A percentile compares a stretch with the other conserved stretches of the same genome.
These are phyloP conservation scores for Psix sp. DNA, from an alignment of 1,140 invertebrate species.

Conservation along the genomic window DNA sequence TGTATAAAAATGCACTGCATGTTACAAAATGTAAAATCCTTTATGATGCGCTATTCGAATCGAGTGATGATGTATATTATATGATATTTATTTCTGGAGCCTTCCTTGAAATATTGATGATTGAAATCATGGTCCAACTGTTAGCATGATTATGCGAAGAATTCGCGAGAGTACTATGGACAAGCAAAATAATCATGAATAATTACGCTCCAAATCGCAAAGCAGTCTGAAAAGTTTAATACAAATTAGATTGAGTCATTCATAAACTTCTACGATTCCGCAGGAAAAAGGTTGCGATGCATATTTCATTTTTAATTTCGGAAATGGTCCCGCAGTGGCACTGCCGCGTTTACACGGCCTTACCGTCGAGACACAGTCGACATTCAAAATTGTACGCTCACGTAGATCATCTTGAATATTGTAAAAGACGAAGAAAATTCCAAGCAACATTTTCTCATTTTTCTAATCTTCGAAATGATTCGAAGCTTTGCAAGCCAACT, in stretches of 20 bases:
- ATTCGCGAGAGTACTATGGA: too few species aligned
- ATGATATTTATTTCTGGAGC: too few species aligned
- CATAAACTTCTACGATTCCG: constrained; percentile 38
- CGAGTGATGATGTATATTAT: too few species aligned
- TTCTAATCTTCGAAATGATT: neutral
- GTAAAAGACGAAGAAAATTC: constrained; percentile 18
- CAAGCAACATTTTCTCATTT: constrained; percentile 13
- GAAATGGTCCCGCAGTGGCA: constrained; percentile 46
- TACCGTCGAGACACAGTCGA: constrained; percentile 13
- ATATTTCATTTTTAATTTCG: constrained; percentile 57
- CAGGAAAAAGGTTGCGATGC: constrained; percentile 37
- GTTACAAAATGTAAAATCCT: constrained; percentile 53
- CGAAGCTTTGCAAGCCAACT: too few species aligned
- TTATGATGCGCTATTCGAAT: constrained; percentile 22
- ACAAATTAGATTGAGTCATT: constrained; percentile 42
- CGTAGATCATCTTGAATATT: constrained; percentile 45
- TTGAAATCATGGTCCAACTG: too few species aligned
- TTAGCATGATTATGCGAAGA: too few species aligned
- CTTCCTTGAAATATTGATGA: too few species aligned
- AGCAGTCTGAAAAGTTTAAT: constrained; percentile 27
- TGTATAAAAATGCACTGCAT: constrained; percentile 26
- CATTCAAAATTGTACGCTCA: constrained; percentile 36
- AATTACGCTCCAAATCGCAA: constrained; percentile 12
- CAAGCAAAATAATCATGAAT: neutral
- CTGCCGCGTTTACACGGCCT: constrained; percentile 30